These are phyloP conservation scores for Psophia crepitans DNA, from an alignment of 2,113 vertebrate species.

Conservation along the genomic window DNA sequence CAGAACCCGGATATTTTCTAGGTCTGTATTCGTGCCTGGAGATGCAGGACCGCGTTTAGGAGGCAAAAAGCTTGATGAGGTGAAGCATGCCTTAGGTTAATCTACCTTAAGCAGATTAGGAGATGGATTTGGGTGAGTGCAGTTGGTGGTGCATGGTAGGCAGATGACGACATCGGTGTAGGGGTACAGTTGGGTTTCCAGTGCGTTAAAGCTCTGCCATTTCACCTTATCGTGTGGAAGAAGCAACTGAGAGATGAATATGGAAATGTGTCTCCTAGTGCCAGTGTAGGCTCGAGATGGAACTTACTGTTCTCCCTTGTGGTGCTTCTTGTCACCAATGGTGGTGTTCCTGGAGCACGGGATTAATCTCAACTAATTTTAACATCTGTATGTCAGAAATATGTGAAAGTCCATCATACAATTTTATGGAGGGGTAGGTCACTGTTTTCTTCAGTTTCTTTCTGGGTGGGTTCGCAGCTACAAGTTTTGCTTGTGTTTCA, in stretches of 20 bases:
- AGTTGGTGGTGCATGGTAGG: neutral
- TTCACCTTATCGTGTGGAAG: neutral
- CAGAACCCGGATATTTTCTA: neutral
- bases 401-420: neutral
- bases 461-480: neutral
- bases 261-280: neutral
- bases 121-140: neutral
- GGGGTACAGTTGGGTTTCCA: neutral
- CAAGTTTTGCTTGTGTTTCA: slow-evolving; percentile 2
- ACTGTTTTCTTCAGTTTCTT: neutral
- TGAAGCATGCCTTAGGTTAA: neutral
- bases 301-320: neutral
- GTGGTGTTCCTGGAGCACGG: neutral
- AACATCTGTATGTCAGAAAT: neutral
- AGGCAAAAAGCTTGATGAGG: neutral
- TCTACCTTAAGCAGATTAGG: neutral
- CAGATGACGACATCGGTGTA: neutral
- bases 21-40: neutral
- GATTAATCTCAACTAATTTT: neutral
- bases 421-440: neutral
- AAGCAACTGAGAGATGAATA: neutral
- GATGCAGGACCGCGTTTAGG: neutral
- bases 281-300: neutral
- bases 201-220: neutral
- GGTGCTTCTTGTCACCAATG: neutral